Evolutionary conservation across 2,888 invertebrate species (phyloP).

Genomic region (Brenthis daphne): DNA sequence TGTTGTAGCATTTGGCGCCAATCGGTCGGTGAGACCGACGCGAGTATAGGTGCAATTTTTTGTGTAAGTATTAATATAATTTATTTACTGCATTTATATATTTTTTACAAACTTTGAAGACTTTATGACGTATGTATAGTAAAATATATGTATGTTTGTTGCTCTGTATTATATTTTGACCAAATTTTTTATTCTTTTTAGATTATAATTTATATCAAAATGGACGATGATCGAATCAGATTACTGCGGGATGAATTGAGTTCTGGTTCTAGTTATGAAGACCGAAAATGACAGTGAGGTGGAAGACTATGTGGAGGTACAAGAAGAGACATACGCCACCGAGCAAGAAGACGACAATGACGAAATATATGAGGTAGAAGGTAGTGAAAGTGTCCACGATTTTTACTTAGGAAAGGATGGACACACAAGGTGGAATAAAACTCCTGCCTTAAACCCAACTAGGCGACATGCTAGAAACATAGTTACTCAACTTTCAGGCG

Average conservation of each 20-base stretch:
- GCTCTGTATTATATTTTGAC: too few relatives aligned
- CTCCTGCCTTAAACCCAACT: constrained; percentile 14
- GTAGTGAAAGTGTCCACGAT: background rate
- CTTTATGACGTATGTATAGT: too few relatives aligned
- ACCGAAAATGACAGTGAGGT: constrained; percentile 33
- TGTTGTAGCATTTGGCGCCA: constrained; percentile 1
- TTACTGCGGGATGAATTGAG: constrained; percentile 26
- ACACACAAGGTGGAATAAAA: constrained; percentile 23
- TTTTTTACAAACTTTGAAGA: too few relatives aligned
- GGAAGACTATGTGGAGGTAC: background rate
- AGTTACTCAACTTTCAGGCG: constrained; percentile 26
- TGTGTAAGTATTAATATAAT: constrained; percentile 18
- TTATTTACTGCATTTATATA: too few relatives aligned
- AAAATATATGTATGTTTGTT: too few relatives aligned
- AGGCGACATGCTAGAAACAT: constrained; percentile 23
- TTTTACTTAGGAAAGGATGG: constrained; percentile 20
- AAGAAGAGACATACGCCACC: background rate
- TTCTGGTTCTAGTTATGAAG: constrained; percentile 27
- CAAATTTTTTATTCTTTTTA: too few relatives aligned
- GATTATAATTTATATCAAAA: too few relatives aligned
- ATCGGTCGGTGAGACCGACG: background rate
- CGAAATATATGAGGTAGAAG: constrained; percentile 20
- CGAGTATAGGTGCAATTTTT: background rate
- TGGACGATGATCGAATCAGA: constrained; percentile 9
- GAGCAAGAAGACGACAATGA: too few relatives aligned